Conservation (phyloP, 2,797 vertebrate genomes). For the Sardinella longiceps region DNA sequence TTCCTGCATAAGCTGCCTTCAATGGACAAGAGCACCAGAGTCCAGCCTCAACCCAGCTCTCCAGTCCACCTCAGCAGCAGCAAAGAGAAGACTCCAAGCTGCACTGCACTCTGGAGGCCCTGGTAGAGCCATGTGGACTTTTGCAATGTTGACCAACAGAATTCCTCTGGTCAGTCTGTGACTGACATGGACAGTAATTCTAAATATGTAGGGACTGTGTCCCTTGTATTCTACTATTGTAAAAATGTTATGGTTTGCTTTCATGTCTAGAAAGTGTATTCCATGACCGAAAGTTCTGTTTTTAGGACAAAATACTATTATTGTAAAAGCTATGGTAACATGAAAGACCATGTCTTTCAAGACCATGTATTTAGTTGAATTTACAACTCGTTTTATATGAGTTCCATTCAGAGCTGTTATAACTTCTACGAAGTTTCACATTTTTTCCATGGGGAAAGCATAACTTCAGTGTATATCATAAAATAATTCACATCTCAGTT, state of each 20-base stretch:
- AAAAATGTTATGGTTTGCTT: not conserved
- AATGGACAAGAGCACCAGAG: constrained; percentile 45
- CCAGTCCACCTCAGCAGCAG: constrained; percentile 58
- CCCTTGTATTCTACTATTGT: constrained; percentile 29
- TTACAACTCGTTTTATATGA: not conserved
- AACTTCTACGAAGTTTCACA: not conserved
- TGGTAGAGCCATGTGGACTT: constrained; percentile 68
- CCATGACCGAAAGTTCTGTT: not conserved
- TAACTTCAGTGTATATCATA: not conserved
- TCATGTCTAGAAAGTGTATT: constrained; percentile 27
- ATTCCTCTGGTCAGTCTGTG: constrained; percentile 60
- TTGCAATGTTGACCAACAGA: constrained; percentile 42
- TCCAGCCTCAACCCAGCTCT: constrained; percentile 59
- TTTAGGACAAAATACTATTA: not conserved
- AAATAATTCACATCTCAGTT: not conserved
- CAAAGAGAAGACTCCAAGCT: constrained; percentile 61
- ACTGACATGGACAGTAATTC: constrained; percentile 60
- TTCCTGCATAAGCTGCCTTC: constrained; percentile 74
- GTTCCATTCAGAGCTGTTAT: not conserved
- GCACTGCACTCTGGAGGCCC: constrained; percentile 77
- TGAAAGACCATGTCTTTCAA: not conserved
- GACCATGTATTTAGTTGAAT: not conserved
- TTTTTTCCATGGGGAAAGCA: not conserved
- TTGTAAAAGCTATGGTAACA: constrained; percentile 9
- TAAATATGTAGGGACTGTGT: constrained; percentile 21